phyloP scores from a whole-genome alignment of 2,888 invertebrate species.

The Eudemis profundana region DNA sequence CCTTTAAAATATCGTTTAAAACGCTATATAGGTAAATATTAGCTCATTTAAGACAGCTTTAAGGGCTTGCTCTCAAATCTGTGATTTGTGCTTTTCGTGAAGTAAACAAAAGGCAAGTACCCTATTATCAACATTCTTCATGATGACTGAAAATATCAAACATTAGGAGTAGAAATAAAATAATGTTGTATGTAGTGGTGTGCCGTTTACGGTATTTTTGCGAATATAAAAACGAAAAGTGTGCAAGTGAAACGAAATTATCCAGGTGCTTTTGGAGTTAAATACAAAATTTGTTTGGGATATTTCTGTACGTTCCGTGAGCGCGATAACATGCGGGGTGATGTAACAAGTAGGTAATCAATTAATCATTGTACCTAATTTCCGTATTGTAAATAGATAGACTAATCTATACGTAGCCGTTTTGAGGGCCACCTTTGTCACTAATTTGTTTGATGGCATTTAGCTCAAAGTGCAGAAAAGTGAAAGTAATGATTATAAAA shows the following conservation, averaged over 20 bases:
- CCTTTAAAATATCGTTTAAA: no score
- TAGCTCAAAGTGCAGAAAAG: not conserved
- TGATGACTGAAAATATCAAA: not conserved
- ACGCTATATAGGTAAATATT: no score
- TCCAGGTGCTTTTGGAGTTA: slow-evolving; percentile 18
- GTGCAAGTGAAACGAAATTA: not conserved
- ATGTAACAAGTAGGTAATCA: no score
- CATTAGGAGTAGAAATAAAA: not conserved
- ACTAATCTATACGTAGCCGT: slow-evolving; percentile 1
- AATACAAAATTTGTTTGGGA: slow-evolving; percentile 2
- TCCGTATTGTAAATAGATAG: not conserved
- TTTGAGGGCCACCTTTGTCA: not conserved
- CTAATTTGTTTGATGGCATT: slow-evolving; percentile 21
- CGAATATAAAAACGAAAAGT: not conserved
- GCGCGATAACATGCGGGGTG: not conserved
- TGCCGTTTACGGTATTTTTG: not conserved
- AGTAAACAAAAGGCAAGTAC: no score
- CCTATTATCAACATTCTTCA: not conserved
- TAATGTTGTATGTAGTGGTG: not conserved
- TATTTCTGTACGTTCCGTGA: slow-evolving; percentile 15
- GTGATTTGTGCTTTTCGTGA: no score
- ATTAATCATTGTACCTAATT: not conserved
- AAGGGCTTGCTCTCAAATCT: no score
- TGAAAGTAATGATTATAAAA: not conserved
- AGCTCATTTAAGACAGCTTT: no score